A percentile compares a stretch with the other conserved stretches of the same genome.
Conservation (phyloP, 2,797 vertebrate species). For the Coregonus sp. region DNA sequence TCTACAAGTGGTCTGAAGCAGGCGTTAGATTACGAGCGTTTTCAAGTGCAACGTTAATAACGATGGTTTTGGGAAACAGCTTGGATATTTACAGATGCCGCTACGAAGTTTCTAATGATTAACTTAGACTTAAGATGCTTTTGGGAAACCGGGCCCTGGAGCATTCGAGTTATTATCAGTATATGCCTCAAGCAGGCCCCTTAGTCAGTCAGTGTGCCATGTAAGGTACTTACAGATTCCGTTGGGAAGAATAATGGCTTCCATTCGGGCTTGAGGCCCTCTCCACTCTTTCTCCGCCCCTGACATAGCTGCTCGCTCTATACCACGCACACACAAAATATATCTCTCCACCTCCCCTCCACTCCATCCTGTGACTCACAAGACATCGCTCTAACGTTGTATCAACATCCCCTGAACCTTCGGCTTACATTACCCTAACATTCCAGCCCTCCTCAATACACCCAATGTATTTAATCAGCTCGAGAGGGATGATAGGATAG, state of each 20-base stretch:
- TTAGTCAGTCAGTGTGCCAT: neutral
- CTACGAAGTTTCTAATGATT: no score
- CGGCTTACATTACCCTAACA: slow-evolving; percentile 25
- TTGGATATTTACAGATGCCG: no score
- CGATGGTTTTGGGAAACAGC: no score
- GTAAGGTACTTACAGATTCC: slow-evolving; percentile 5
- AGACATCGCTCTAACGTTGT: slow-evolving; percentile 51
- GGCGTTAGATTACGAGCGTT: no score
- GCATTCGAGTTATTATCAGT: neutral
- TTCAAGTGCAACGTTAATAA: no score
- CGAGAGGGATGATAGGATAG: slow-evolving; percentile 40
- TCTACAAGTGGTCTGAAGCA: no score
- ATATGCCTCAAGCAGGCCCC: slow-evolving; percentile 16
- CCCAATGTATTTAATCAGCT: no score
- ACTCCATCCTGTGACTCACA: slow-evolving; percentile 40
- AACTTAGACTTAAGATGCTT: no score
- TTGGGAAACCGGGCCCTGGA: slow-evolving; percentile 1
- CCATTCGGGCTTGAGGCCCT: neutral
- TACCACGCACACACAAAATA: slow-evolving; percentile 14
- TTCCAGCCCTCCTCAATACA: slow-evolving; percentile 30
- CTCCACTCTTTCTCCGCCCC: neutral
- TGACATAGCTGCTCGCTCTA: neutral
- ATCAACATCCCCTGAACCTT: slow-evolving; percentile 56
- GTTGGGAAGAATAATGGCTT: slow-evolving; percentile 18
- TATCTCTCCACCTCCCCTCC: slow-evolving; percentile 15